Percentiles rank a stretch among this genome's conserved stretches.
Conservation (phyloP, 1,140 invertebrate species). For the Pogonomyrmex barbatus region DNA sequence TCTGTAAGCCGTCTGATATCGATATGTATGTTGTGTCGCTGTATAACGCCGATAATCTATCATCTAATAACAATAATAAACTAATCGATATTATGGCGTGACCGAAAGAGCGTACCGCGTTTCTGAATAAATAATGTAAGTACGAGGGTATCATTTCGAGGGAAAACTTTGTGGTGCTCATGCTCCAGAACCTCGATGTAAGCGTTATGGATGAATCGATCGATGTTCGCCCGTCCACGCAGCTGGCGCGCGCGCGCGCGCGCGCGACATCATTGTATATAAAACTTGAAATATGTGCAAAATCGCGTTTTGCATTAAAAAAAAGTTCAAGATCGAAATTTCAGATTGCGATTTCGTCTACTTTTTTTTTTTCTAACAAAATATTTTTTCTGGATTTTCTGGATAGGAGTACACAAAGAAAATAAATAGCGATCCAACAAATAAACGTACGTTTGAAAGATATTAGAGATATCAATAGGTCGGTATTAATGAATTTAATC, state of each 20-base stretch:
- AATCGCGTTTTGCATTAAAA: constrained; percentile 5
- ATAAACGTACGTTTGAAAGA: neutral
- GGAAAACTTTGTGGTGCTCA: constrained; percentile 47
- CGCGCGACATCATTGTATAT: neutral
- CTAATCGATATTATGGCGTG: constrained; percentile 42
- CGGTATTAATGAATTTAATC: neutral
- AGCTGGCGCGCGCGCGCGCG: neutral
- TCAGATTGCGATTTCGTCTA: neutral
- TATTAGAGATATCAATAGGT: too few relatives aligned
- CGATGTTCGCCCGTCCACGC: constrained; percentile 30
- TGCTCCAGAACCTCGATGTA: constrained; percentile 39
- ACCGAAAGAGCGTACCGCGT: constrained; percentile 36
- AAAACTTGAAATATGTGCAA: neutral
- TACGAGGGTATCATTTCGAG: constrained; percentile 40
- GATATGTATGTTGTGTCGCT: too few relatives aligned
- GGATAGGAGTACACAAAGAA: neutral
- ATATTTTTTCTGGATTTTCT: neutral
- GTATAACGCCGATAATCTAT: constrained; percentile 9
- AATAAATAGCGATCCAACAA: neutral
- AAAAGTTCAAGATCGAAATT: neutral
- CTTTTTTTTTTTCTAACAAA: neutral
- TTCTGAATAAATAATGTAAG: constrained; percentile 49
- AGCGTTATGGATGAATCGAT: constrained; percentile 55
- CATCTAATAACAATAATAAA: constrained; percentile 37
- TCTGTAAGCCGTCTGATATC: too few relatives aligned